phyloP scores from a whole-genome alignment of 2,113 vertebrate genomes.

The Dasyprocta punctata region DNA sequence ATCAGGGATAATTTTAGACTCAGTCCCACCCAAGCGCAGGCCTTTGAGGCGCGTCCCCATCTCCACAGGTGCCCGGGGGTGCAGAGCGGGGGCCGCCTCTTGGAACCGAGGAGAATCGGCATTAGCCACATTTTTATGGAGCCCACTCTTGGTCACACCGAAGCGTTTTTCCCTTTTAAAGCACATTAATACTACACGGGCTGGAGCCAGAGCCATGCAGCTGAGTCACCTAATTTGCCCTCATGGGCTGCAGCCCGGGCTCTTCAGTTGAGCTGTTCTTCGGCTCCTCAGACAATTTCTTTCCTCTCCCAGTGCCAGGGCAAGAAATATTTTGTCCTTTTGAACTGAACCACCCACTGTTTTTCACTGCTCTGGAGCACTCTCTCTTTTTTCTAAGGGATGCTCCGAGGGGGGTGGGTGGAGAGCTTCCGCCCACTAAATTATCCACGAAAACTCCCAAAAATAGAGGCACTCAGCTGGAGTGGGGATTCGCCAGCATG shows the following conservation, averaged over 20 bases:
- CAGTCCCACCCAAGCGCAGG: slow-evolving; percentile 64
- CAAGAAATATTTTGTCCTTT: slow-evolving; percentile 82
- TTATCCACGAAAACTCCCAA: slow-evolving; percentile 78
- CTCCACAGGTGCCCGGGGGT: slow-evolving; percentile 61
- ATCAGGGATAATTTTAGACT: slow-evolving; percentile 77
- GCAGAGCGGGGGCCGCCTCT: slow-evolving; percentile 24
- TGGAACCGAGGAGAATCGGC: neutral
- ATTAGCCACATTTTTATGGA: slow-evolving; percentile 47
- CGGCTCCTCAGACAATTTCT: slow-evolving; percentile 74
- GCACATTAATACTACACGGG: slow-evolving; percentile 53
- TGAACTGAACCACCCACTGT: slow-evolving; percentile 83
- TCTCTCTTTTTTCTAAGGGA: slow-evolving; percentile 68
- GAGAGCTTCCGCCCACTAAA: slow-evolving; percentile 78
- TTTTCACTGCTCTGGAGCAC: slow-evolving; percentile 70
- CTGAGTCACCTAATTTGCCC: slow-evolving; percentile 72
- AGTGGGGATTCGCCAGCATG: slow-evolving; percentile 35
- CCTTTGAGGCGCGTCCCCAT: neutral
- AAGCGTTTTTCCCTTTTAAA: slow-evolving; percentile 76
- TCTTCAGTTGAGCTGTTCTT: neutral
- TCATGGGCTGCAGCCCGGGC: neutral
- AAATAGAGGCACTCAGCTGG: slow-evolving; percentile 81
- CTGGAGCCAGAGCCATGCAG: slow-evolving; percentile 12
- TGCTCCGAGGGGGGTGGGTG: slow-evolving; percentile 66
- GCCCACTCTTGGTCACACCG: slow-evolving; percentile 66
- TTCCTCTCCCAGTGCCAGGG: slow-evolving; percentile 77